phyloP scores from a whole-genome alignment of 2,888 invertebrate species.

The Polietes domitor region DNA sequence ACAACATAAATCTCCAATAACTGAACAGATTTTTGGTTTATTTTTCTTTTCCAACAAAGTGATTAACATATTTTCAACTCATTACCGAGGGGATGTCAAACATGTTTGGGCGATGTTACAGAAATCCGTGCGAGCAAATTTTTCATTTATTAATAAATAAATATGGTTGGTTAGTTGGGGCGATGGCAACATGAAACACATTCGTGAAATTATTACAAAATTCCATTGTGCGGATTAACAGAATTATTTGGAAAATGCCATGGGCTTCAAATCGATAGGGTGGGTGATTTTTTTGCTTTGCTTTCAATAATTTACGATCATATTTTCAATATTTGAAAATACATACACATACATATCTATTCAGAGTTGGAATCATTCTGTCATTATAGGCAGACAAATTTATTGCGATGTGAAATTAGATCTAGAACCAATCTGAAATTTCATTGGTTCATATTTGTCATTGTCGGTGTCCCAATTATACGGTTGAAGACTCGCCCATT shows the following conservation, averaged over 20 bases:
- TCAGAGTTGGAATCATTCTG: too few species aligned
- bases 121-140: background rate
- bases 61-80: constrained; percentile 16
- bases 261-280: background rate
- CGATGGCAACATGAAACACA: constrained; percentile 1
- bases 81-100: constrained; percentile 26
- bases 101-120: background rate
- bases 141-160: constrained; percentile 3
- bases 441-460: too few species aligned
- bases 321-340: too few species aligned
- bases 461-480: too few species aligned
- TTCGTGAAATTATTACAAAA: constrained; percentile 28
- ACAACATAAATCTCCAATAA: background rate
- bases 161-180: background rate
- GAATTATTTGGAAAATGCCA: background rate
- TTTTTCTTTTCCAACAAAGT: background rate
- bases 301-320: background rate
- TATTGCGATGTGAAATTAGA: too few species aligned
- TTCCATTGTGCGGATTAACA: background rate
- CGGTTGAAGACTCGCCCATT: too few species aligned
- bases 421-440: too few species aligned
- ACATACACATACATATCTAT: too few species aligned
- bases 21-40: background rate
- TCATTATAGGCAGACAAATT: too few species aligned
- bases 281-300: background rate